Evolutionary conservation across 2,888 invertebrate genomes (phyloP), one percentile per base, ranked within the genome.

Genomic region (Lasioglossum pauxillum): DNA sequence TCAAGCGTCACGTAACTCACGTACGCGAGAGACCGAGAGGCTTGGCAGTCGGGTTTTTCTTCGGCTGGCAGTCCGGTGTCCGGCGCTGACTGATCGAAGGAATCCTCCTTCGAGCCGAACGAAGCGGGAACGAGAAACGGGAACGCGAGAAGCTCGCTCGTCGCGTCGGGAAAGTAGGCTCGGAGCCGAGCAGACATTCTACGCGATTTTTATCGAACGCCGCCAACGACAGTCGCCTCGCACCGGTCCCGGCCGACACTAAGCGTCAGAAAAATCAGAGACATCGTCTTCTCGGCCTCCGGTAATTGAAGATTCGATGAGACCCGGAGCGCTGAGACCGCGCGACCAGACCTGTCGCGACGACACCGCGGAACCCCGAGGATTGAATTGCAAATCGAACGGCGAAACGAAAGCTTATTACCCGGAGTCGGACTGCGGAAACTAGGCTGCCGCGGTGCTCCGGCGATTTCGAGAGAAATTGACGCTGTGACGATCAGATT

Each of bases 1-100:
- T 92, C 90, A 89, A 90, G 89, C 91, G 90, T 93, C 94, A 91
- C 94, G 94, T 94, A 94, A 94, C 94, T 94, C 93, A 93, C 93
- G 93, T 93, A 91, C 91, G 89, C 87, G 89, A 89, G 90, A 89
- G 90, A 90, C 88, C 91, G 76, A 87, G 84, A 57, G 57, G n/a
- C 85, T 71, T 75, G 31, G 87, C 90, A 91, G 92, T 86, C 92
- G 85, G 90, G 88, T 93, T 93, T 93, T 93, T 92, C 92, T 89
- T 78, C 84, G 89, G 46, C 82, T 86, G 87, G 89, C 88, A 81
- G 90, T 79, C 90, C 90, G 80, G 83, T 81, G 89, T 85, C 88
- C 86, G 86, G 77, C 85, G 87, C 87, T 89, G 89, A 88, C 90
- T 85, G 92, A 93, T 91, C 91, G 91, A 83, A 90, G 88, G 92